Evolutionary conservation across 92 coral and sea anemone genomes (phyloP), one percentile per base, ranked within the genome.

Genomic region (Desmophyllum pertusum): DNA sequence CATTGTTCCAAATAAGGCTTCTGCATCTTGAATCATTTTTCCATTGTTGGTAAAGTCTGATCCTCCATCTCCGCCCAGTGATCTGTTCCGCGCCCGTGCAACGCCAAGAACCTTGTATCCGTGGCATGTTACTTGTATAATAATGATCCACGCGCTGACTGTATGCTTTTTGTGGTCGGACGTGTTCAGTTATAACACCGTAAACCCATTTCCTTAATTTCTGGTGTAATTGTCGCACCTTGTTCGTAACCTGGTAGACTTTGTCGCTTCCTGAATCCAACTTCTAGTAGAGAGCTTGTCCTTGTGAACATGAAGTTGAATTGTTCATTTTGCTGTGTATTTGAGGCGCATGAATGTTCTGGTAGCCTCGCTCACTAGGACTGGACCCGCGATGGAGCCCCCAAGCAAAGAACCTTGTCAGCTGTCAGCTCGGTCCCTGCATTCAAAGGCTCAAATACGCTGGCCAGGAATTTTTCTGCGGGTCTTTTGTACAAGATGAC

Each of bases 391-490:
- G 23, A 88, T 42, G 21, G 59, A 0, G 36, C 87, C 84, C 87
- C 91, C 45, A 93, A 29, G 30, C 94, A 93, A 53, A 90, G 79
- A 10, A 84, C 89, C n/a, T 78, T 84, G 11, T 51, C 66, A 43
- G 88, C 75, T 59, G 59, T 69, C 51, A 84, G 55, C 41, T 93
- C 92, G 48, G 79, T 61, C 3, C 72, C 91, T 5, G 76, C 46
- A 39, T 93, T 93, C 8, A 90, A 70, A 13, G 92, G 87, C 81
- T 90, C 89, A 69, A 93, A 83, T 75, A 93, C 73, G 87, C 86
- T 38, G 88, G 84, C 96, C 96, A 93, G 11, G 96, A 88, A 79
- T 93, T 90, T n/a, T 78, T 30, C 9, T 61, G 62, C 0, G 85
- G 85, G 73, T 87, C 90, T 17, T 76, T 81, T 52, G 90, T 57